Percentiles rank a stretch among this genome's conserved stretches.
Evolutionary conservation across 2,888 invertebrate species (phyloP).

Genomic region (Neria commutata): DNA sequence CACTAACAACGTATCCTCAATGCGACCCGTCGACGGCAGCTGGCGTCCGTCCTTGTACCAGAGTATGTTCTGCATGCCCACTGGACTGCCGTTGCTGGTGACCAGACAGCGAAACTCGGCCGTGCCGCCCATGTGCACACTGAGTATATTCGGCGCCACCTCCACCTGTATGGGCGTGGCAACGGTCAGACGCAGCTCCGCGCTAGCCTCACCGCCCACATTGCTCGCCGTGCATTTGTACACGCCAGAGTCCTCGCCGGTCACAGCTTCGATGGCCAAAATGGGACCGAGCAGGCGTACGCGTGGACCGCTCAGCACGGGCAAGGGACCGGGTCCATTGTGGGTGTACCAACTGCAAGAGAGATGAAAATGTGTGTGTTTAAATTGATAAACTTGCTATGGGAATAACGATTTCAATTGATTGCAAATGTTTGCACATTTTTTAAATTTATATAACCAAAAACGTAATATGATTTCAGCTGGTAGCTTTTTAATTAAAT

Average conservation of each 20-base stretch:
- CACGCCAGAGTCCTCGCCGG: conserved; percentile 70
- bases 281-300: conserved; percentile 72
- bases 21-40: conserved; percentile 70
- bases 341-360: conserved; percentile 71
- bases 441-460: no score
- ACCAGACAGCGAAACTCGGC: conserved; percentile 74
- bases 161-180: conserved; percentile 72
- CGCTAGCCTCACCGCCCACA: conserved; percentile 73
- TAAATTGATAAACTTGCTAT: no score
- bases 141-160: conserved; percentile 69
- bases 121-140: conserved; percentile 76
- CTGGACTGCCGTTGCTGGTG: conserved; percentile 65
- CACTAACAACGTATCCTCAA: conserved; percentile 69
- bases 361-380: conserved; percentile 15
- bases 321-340: conserved; percentile 69
- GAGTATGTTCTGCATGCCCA: conserved; percentile 66
- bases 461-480: no score
- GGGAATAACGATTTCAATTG: no score
- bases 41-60: conserved; percentile 75
- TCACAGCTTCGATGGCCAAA: conserved; percentile 73
- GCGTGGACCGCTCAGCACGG: conserved; percentile 70
- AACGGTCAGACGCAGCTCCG: conserved; percentile 70
- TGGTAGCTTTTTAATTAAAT: no score
- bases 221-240: conserved; percentile 75
- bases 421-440: no score